These are phyloP conservation scores for Xenotilapia flavipinnis DNA, from an alignment of 2,113 vertebrate species.

Conservation along the genomic window DNA sequence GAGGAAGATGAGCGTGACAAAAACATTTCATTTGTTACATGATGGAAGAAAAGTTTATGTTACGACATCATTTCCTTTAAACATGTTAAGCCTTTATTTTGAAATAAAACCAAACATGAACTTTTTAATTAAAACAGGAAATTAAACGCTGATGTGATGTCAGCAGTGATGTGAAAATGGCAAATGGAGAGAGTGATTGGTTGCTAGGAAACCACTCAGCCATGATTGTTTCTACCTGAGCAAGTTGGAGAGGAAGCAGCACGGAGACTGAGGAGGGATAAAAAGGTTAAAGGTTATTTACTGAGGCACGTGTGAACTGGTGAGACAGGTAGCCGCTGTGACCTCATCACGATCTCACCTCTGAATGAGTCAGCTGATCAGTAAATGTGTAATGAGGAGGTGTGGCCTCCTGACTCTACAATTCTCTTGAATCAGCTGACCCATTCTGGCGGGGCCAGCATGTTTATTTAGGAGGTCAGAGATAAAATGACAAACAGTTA, in stretches of 20 bases:
- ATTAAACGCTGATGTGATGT: neutral
- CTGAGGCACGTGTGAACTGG: neutral
- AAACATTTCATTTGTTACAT: neutral
- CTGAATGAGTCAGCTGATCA: neutral
- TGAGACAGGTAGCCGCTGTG: neutral
- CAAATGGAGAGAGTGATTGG: neutral
- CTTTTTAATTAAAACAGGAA: neutral
- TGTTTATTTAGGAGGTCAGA: neutral
- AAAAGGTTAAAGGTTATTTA: conserved; percentile 7
- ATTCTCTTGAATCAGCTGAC: neutral
- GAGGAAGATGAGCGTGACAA: neutral
- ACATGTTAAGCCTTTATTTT: neutral
- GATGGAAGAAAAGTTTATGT: neutral
- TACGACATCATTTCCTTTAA: neutral
- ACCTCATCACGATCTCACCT: neutral
- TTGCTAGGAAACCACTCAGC: conserved; percentile 12
- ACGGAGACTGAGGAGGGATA: conserved; percentile 35
- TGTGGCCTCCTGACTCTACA: neutral
- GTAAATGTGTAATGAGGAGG: neutral
- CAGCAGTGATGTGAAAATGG: conserved; percentile 28
- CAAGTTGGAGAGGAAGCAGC: neutral
- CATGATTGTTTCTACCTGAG: conserved; percentile 42
- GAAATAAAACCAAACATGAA: neutral
- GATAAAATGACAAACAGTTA: neutral
- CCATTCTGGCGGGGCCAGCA: neutral